phyloP scores from a whole-genome alignment of 2,888 invertebrate species.

The Cephus sareptanus region DNA sequence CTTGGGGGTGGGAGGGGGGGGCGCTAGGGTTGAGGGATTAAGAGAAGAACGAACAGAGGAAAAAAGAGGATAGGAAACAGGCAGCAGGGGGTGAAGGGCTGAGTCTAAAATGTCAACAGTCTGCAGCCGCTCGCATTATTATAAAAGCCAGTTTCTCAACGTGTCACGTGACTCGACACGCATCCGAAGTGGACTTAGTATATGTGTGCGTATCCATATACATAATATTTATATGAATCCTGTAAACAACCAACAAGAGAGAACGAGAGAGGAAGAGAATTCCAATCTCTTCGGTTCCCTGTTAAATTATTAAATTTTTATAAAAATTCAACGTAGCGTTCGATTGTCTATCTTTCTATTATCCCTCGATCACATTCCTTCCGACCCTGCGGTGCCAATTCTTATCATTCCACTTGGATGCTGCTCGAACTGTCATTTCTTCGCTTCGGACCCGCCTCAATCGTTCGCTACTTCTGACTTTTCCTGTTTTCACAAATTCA shows the following conservation, averaged over 20 bases:
- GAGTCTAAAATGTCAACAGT: not conserved
- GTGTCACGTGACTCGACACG: not conserved
- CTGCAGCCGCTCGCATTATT: slow-evolving; percentile 38
- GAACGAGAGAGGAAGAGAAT: slow-evolving; percentile 8
- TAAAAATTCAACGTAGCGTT: not conserved
- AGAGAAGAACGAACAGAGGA: slow-evolving; percentile 32
- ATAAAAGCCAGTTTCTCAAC: slow-evolving; percentile 31
- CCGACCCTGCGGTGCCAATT: no score
- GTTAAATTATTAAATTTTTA: not conserved
- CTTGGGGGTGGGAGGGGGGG: slow-evolving; percentile 11
- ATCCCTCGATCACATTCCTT: no score
- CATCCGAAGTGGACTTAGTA: not conserved
- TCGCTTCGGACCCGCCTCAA: no score
- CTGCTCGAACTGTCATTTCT: no score
- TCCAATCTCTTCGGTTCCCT: not conserved
- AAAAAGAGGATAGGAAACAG: not conserved
- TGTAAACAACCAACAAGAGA: not conserved
- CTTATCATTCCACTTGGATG: no score
- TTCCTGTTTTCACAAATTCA: no score
- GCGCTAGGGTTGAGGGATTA: slow-evolving; percentile 25
- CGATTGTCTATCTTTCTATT: not conserved
- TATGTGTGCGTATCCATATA: no score
- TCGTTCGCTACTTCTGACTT: no score
- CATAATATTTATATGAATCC: not conserved
- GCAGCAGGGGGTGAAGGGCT: not conserved